These are phyloP conservation scores for Drosophila orena DNA, from an alignment of 1,140 invertebrate species.

Conservation along the genomic window DNA sequence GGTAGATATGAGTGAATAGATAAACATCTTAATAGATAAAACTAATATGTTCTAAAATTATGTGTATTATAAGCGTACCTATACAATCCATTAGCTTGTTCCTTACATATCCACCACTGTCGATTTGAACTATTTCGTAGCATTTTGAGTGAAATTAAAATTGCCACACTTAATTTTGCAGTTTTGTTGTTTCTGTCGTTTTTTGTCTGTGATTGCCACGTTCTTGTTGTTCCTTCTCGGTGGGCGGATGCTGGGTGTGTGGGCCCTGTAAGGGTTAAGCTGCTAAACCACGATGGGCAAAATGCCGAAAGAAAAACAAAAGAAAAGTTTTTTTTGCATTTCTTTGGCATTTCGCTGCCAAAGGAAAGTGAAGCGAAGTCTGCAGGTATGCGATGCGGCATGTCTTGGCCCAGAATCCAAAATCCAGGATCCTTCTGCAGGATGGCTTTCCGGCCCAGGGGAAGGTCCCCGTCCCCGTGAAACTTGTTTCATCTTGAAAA, in stretches of 20 bases:
- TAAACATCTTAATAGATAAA: no score
- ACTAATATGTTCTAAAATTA: no score
- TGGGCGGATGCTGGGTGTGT: neutral
- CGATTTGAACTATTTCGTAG: constrained; percentile 34
- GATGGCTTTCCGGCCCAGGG: constrained; percentile 11
- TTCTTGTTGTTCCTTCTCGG: neutral
- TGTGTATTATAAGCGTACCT: no score
- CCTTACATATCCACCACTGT: constrained; percentile 24
- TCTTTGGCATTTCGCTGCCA: constrained; percentile 67
- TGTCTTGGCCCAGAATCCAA: constrained; percentile 36
- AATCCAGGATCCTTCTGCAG: constrained; percentile 27
- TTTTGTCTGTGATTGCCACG: neutral
- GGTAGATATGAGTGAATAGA: no score
- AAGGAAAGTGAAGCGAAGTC: constrained; percentile 60
- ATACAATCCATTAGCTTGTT: neutral
- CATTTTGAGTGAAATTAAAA: constrained; percentile 64
- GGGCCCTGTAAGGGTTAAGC: constrained; percentile 28
- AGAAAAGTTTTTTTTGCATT: constrained; percentile 80
- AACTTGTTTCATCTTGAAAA: constrained; percentile 65
- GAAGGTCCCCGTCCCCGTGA: constrained; percentile 17
- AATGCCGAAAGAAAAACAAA: constrained; percentile 28
- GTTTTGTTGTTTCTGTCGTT: constrained; percentile 9
- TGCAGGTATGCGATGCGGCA: constrained; percentile 66
- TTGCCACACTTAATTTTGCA: constrained; percentile 27
- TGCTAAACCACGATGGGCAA: constrained; percentile 35